These are phyloP conservation scores for Pseudolycoriella hygida DNA, from an alignment of 2,888 invertebrate species.

Conservation along the genomic window DNA sequence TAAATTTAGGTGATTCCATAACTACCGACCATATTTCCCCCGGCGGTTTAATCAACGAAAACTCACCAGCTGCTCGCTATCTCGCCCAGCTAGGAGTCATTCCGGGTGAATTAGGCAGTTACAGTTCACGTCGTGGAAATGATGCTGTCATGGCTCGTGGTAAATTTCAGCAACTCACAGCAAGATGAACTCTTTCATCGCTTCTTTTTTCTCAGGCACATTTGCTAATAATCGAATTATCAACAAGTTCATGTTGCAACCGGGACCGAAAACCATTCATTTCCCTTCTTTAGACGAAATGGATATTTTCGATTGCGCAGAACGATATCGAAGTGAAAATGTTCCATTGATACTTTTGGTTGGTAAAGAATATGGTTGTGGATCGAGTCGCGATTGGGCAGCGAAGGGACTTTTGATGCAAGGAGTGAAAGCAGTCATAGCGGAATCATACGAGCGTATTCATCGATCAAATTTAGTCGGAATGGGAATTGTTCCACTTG, in stretches of 20 bases:
- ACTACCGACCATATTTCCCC: slow-evolving; percentile 99
- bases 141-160: slow-evolving; percentile 94
- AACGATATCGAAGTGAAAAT: slow-evolving; percentile 58
- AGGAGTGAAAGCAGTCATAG: slow-evolving; percentile 80
- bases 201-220: too few relatives aligned
- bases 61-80: slow-evolving; percentile 58
- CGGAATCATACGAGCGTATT: slow-evolving; percentile 93
- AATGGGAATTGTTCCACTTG: slow-evolving; percentile 92
- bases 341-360: slow-evolving; percentile 71
- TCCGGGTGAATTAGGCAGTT: slow-evolving; percentile 93
- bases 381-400: slow-evolving; percentile 97
- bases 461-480: slow-evolving; percentile 95
- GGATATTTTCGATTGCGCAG: slow-evolving; percentile 91
- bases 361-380: slow-evolving; percentile 96
- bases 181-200: too few relatives aligned
- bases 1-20: slow-evolving; percentile 87
- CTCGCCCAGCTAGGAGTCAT: slow-evolving; percentile 36
- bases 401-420: slow-evolving; percentile 91
- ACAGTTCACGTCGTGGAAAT: slow-evolving; percentile 92
- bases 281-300: slow-evolving; percentile 76
- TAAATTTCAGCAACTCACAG: too few relatives aligned
- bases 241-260: slow-evolving; percentile 64
- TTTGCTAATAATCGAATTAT: slow-evolving; percentile 94
- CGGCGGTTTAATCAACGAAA: slow-evolving; percentile 91
- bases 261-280: slow-evolving; percentile 77